Evolutionary conservation across 2,888 invertebrate genomes (phyloP).

Genomic region (Tetrapedia diversipes): DNA sequence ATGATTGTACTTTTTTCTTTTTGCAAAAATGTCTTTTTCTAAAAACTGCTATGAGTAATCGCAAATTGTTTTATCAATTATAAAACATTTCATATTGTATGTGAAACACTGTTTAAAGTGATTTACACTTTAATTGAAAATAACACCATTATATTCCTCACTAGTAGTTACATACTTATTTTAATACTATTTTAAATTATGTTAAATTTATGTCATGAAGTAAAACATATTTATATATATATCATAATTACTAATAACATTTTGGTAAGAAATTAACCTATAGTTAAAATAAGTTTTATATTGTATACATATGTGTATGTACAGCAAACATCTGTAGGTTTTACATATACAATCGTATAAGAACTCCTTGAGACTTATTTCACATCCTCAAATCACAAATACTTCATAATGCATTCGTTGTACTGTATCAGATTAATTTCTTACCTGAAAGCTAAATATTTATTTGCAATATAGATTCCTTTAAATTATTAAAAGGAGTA

Average conservation of each 20-base stretch:
- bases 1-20: constrained; percentile 13
- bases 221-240: constrained; percentile 51
- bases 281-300: constrained; percentile 63
- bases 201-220: constrained; percentile 47
- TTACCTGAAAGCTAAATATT: constrained; percentile 63
- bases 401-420: constrained; percentile 65
- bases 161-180: not conserved
- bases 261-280: constrained; percentile 69
- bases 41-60: constrained; percentile 10
- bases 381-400: constrained; percentile 47
- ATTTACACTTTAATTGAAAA: constrained; percentile 12
- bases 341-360: constrained; percentile 41
- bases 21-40: constrained; percentile 1
- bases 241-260: constrained; percentile 71
- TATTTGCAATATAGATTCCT: constrained; percentile 47
- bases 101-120: constrained; percentile 4
- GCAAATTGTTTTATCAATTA: not conserved
- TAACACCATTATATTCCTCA: constrained; percentile 13
- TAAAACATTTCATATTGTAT: too few species aligned
- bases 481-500: constrained; percentile 27
- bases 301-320: constrained; percentile 61
- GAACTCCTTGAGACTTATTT: constrained; percentile 29
- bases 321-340: constrained; percentile 45
- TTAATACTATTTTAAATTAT: constrained; percentile 50
- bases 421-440: constrained; percentile 70